Evolutionary conservation across 2,888 invertebrate genomes (phyloP).

Genomic region (Alloplasta piceator): DNA sequence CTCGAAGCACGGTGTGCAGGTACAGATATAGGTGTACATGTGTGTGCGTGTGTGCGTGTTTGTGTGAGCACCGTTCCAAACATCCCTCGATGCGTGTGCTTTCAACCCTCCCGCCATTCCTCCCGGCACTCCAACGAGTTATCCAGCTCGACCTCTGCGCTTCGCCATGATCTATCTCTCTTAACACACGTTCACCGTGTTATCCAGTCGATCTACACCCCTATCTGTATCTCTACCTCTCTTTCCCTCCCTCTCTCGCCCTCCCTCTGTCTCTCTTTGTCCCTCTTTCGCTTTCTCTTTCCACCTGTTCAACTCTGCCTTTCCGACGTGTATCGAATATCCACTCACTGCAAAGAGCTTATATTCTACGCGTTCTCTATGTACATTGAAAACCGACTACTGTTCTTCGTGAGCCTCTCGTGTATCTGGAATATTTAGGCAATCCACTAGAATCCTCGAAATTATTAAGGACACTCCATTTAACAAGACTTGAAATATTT

Average conservation of each 20-base stretch:
- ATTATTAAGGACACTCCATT: too few relatives aligned
- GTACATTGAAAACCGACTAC: constrained; percentile 36
- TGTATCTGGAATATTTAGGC: constrained; percentile 10
- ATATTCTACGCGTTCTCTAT: constrained; percentile 44
- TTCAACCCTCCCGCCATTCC: constrained; percentile 55
- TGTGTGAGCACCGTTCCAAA: background rate
- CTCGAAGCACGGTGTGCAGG: background rate
- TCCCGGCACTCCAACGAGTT: constrained; percentile 52
- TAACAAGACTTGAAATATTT: too few relatives aligned
- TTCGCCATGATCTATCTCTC: constrained; percentile 53
- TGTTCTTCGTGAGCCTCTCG: constrained; percentile 11
- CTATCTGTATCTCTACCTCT: background rate
- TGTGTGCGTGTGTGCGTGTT: background rate
- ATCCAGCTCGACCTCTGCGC: constrained; percentile 51
- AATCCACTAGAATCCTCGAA: too few relatives aligned
- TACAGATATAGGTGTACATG: background rate
- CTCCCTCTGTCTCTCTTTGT: constrained; percentile 24
- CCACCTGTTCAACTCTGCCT: constrained; percentile 56
- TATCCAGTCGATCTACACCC: constrained; percentile 30
- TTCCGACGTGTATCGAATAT: constrained; percentile 46
- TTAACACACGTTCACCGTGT: constrained; percentile 48
- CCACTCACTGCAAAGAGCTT: constrained; percentile 51
- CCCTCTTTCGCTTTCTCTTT: constrained; percentile 28
- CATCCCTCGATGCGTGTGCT: constrained; percentile 47
- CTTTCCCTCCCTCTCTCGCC: constrained; percentile 3